Evolutionary conservation across 2,797 vertebrate species (phyloP), one percentile per base, ranked within the genome.

Genomic region (Cyclopterus lumpus): DNA sequence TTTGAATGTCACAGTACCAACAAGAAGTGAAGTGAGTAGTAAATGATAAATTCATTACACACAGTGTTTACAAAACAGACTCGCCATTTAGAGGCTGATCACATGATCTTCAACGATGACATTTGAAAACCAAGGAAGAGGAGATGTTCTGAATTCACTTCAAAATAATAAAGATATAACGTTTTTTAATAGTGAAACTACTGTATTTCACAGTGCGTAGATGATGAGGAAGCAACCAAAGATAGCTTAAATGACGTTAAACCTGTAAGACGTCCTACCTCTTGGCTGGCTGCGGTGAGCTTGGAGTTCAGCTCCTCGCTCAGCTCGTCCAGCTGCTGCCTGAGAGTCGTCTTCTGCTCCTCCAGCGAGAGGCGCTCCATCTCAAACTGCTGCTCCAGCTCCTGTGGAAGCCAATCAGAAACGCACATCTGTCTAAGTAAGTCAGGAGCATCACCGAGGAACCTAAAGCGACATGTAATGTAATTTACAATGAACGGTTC

Each of bases 321-420:
- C 79, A 98, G 80, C 69, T 94, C 95, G 77, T 98, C 96, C 79
- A 99, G 90, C 90, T 99, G 95, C 85, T 96, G 95, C 65, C 92
- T 90, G 73, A 99, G 95, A n/a, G 95, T 93, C 70, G 82, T 95
- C 91, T 97, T 98, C 92, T 97, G 96, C 24, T 97, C 96, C 92
- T 99, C 97, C 89, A 99, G 92, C 26, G 93, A 94, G 28, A 91
- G 87, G 36, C 96, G 97, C 88, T 99, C 97, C 74, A 91, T 96
- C 92, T 97, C 96, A 88, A 97, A 96, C 87, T 96, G 96, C 93
- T 97, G 97, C 83, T 99, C 96, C 92, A 99, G 89, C 80, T 99
- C 98, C 98, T 99, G 91, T 3, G 28, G 65, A 32, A 64, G 79
- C 34, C 38, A 64, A 67, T 30, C 44, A 75, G 1, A 40, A 15